Evolutionary conservation across 64 coral and sea anemone genomes (phyloP).

Genomic region (Stichodactyla helianthus): DNA sequence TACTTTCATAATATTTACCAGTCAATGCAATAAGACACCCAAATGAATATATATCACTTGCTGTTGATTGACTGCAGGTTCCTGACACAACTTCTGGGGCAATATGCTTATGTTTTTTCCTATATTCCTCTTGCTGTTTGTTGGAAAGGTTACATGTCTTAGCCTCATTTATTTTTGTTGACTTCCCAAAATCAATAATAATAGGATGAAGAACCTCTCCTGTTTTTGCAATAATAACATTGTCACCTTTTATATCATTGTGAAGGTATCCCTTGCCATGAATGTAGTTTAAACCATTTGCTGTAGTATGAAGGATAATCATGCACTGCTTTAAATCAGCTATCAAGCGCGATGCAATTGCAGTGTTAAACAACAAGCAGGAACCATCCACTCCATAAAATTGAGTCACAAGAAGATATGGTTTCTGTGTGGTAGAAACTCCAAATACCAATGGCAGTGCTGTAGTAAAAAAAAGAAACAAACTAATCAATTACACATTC

Average conservation of each 20-base stretch:
- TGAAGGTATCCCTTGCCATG: constrained; percentile 34
- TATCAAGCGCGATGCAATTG: background rate
- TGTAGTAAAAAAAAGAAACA: constrained; percentile 18
- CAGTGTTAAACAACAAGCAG: constrained; percentile 20
- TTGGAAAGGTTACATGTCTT: constrained; percentile 16
- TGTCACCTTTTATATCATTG: constrained; percentile 48
- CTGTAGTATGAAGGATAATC: constrained; percentile 9
- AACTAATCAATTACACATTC: too few species aligned
- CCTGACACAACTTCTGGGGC: constrained; percentile 48
- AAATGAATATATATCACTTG: constrained; percentile 47
- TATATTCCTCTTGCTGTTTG: constrained; percentile 34
- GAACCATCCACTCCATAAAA: constrained; percentile 40
- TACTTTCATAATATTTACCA: constrained; percentile 19
- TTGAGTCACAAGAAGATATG: constrained; percentile 37
- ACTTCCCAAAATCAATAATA: constrained; percentile 49
- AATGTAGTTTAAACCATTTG: constrained; percentile 34
- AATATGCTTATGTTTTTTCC: constrained; percentile 44
- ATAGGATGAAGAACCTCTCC: constrained; percentile 17
- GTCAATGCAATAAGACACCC: constrained; percentile 7
- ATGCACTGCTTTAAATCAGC: background rate
- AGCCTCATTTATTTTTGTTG: constrained; percentile 8
- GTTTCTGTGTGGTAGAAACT: background rate
- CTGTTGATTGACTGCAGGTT: constrained; percentile 35
- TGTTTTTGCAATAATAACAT: constrained; percentile 19
- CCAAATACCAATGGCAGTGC: constrained; percentile 48